Percentiles rank a stretch among this genome's conserved stretches.
phyloP scores from a whole-genome alignment of 2,797 vertebrate species.

The Crypturellus tataupa region DNA sequence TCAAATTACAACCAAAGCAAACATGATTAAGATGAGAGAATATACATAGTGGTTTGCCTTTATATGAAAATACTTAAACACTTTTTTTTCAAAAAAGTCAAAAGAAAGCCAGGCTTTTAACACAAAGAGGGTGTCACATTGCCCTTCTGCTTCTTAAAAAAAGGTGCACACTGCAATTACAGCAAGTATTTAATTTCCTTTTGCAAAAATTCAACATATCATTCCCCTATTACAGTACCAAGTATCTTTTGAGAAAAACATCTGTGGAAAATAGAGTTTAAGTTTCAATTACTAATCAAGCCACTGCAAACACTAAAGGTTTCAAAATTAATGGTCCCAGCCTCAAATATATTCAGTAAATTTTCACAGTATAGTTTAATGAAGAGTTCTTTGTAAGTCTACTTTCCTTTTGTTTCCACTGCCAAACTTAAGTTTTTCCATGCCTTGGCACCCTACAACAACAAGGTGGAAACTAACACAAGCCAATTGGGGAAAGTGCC shows the following conservation, averaged over 20 bases:
- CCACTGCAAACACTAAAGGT: not conserved
- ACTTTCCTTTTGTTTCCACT: not conserved
- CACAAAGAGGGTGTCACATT: not conserved
- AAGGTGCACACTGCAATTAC: rapidly evolving
- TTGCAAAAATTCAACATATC: not conserved
- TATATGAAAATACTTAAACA: not conserved
- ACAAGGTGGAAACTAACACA: not conserved
- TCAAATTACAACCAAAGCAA: not conserved
- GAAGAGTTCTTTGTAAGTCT: not conserved
- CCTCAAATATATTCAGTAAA: not conserved
- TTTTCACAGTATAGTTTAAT: not conserved
- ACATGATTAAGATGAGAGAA: not conserved
- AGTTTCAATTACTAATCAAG: not conserved
- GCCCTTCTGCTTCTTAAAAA: not conserved
- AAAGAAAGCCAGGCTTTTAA: not conserved
- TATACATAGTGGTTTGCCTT: not conserved
- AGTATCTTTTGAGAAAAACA: rapidly evolving
- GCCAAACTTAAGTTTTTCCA: not conserved
- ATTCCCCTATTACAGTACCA: not conserved
- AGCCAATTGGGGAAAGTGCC: not conserved
- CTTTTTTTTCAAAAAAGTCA: not conserved
- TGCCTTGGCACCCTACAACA: not conserved
- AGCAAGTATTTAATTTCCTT: not conserved
- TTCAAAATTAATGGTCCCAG: not conserved
- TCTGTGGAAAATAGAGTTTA: not conserved